Base-by-base conservation (phyloP, 2,888 invertebrate species). In the Sycophila texana region DNA sequence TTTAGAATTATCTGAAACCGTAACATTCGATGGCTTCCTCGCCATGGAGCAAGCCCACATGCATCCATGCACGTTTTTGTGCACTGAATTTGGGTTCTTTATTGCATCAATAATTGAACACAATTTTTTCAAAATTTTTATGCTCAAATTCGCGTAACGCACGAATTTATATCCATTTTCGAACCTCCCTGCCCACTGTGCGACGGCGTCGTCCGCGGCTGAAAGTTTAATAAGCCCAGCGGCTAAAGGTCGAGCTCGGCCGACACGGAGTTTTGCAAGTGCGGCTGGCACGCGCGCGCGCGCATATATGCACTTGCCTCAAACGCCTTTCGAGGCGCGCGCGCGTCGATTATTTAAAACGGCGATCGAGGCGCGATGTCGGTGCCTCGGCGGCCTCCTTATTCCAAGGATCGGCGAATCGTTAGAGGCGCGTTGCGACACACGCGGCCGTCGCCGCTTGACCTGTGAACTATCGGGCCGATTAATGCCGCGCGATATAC, bases 391-490 rank as follows among this genome's bases (percentile, higher is more conserved):
- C 47, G 58, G 58, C 74, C 63, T 58, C 71, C n/a, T 49, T 66
- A 22, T 53, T 13, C 63, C 51, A 80, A 72, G 76, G 55, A 63
- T 68, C 79, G 77, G 72, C 53, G 63, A 72, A 72, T 72, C 53
- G 72, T 30, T 72, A 22, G 16, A 30, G 16, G 16, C 18, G 65
- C 55, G 61, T 66, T 58, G 70, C 68, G 30, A 80, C 75, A 80
- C 75, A 80, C 61, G 16, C 12, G 61, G 5, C 16, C 14, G 26
- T 30, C 53, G n/a, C 18, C 58, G 68, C 63, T 81, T 74, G 80
- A 81, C 81, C 76, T n/a, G 47, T 75, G 76, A 81, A 81, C 75
- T 76, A 75, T 81, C 73, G 72, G 60, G 51, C 53, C 20, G 61
- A 53, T n/a, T 14, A 53, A 53, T 14, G 53, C 53, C 53, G 53